Evolutionary conservation across 2,888 invertebrate species (phyloP).

Genomic region (Dichetophora obliterata): DNA sequence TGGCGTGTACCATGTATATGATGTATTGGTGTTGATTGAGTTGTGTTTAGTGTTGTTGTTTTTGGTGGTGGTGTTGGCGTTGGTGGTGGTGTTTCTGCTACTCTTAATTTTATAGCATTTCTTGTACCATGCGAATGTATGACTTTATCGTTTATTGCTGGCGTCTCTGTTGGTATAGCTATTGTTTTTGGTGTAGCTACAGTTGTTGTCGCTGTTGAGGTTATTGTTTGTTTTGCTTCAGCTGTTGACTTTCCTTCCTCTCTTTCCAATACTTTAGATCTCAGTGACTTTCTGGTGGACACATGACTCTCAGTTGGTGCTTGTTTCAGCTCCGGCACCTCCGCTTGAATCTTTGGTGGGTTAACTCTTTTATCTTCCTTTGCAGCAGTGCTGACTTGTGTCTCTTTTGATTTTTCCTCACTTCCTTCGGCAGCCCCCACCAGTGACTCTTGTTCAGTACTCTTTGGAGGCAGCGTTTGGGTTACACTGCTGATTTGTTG

Average conservation of each 20-base stretch:
- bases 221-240: not conserved
- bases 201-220: not conserved
- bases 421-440: not conserved
- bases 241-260: not conserved
- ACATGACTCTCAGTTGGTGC: not conserved
- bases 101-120: slow-evolving; percentile 10
- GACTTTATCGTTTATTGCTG: not conserved
- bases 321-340: not conserved
- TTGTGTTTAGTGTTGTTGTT: not conserved
- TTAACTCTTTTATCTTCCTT: not conserved
- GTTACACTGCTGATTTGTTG: not conserved
- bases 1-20: too few relatives aligned
- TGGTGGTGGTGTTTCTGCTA: not conserved
- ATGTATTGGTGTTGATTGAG: too few relatives aligned
- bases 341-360: not conserved
- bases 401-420: not conserved
- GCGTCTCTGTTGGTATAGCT: too few relatives aligned
- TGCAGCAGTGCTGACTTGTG: not conserved
- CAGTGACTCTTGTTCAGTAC: not conserved
- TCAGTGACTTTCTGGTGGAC: not conserved
- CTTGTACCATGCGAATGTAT: slow-evolving; percentile 9
- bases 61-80: not conserved
- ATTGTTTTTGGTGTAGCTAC: not conserved
- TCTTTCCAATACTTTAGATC: not conserved
- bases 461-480: not conserved